A percentile compares a stretch with the other conserved stretches of the same genome.
Conservation (phyloP, 2,797 vertebrate species). For the Aulostomus chinensis region DNA sequence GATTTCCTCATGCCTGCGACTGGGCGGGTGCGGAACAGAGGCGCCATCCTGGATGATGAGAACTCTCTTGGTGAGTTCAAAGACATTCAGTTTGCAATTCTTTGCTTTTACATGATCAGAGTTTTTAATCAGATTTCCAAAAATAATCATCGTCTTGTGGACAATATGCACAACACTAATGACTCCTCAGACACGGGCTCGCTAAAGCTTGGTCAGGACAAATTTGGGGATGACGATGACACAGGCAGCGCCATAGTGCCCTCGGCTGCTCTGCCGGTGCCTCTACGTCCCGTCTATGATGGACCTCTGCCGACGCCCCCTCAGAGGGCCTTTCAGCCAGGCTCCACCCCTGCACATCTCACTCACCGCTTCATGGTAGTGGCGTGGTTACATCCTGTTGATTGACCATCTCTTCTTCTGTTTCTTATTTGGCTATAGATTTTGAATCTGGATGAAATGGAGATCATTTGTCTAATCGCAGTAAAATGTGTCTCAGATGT, state of each 20-base stretch:
- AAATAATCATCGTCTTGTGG: not conserved
- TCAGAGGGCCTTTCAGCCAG: constrained; percentile 93
- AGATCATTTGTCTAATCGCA: too few species aligned
- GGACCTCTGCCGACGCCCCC: constrained; percentile 88
- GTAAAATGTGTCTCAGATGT: constrained; percentile 77
- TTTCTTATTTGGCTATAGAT: too few species aligned
- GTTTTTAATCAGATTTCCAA: too few species aligned
- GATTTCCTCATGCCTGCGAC: constrained; percentile 78
- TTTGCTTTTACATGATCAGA: too few species aligned
- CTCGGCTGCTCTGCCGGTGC: constrained; percentile 42
- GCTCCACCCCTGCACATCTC: constrained; percentile 91
- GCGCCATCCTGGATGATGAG: constrained; percentile 86
- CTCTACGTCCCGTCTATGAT: constrained; percentile 80
- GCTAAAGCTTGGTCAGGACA: constrained; percentile 72
- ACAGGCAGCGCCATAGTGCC: constrained; percentile 52
- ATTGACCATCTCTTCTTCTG: too few species aligned
- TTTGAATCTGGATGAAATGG: too few species aligned
- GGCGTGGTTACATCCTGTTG: too few species aligned
- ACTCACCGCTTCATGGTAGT: constrained; percentile 95
- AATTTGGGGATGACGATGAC: constrained; percentile 72
- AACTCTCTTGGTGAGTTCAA: constrained; percentile 86
- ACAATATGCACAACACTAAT: not conserved
- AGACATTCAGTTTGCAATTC: too few species aligned
- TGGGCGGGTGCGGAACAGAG: constrained; percentile 76
- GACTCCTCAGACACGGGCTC: constrained; percentile 78